A percentile compares a stretch with the other conserved stretches of the same genome.
Evolutionary conservation across 1,140 invertebrate genomes (phyloP).

Genomic region (Drosophila arawakana): DNA sequence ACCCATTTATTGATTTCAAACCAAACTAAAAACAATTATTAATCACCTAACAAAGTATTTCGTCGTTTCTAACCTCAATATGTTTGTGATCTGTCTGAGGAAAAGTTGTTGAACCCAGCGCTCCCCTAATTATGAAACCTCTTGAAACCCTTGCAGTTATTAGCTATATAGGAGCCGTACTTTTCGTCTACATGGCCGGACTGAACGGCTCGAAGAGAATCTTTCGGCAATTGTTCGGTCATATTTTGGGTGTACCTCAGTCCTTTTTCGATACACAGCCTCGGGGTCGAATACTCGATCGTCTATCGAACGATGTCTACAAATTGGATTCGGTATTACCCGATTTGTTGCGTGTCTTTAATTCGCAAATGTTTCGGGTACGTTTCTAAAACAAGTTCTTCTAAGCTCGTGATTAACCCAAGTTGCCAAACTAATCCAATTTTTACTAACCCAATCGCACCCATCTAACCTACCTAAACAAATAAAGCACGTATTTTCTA

Average conservation of each 20-base stretch:
- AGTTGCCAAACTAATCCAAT: slow-evolving; percentile 1
- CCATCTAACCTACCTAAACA: not conserved
- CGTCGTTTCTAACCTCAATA: not conserved
- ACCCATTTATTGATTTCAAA: no score
- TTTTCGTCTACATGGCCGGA: slow-evolving; percentile 55
- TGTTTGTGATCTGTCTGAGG: slow-evolving; percentile 3
- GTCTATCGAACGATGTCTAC: slow-evolving; percentile 90
- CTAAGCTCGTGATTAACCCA: slow-evolving; percentile 49
- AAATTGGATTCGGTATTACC: slow-evolving; percentile 86
- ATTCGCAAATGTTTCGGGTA: slow-evolving; percentile 81
- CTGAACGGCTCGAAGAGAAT: slow-evolving; percentile 54
- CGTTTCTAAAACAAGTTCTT: slow-evolving; percentile 43
- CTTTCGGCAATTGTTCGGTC: slow-evolving; percentile 85
- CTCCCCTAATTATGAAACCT: not conserved
- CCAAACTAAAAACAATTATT: not conserved
- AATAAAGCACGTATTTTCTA: slow-evolving; percentile 25
- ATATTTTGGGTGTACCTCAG: slow-evolving; percentile 88
- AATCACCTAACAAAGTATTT: not conserved
- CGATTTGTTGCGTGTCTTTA: slow-evolving; percentile 82
- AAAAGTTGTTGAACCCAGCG: not conserved
- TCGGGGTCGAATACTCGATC: slow-evolving; percentile 89
- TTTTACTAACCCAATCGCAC: slow-evolving; percentile 30
- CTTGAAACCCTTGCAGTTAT: slow-evolving; percentile 43
- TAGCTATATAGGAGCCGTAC: slow-evolving; percentile 47
- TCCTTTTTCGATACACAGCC: slow-evolving; percentile 92